phyloP scores from a whole-genome alignment of 2,888 invertebrate species.

The Nomada fucata region DNA sequence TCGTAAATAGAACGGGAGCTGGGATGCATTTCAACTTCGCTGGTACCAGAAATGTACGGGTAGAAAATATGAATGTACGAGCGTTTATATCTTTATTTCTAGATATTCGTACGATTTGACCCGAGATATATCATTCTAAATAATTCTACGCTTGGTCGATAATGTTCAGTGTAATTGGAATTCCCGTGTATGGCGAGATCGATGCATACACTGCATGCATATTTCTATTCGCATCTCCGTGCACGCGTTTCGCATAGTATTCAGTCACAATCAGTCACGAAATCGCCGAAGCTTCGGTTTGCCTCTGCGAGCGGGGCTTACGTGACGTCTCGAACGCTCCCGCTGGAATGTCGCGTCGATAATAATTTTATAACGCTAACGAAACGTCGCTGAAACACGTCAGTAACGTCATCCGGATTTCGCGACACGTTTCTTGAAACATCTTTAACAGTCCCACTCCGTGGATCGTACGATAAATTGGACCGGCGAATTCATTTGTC shows the following conservation, averaged over 20 bases:
- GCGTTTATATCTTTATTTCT: neutral
- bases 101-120: neutral
- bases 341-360: constrained; percentile 30
- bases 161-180: constrained; percentile 31
- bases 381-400: constrained; percentile 9
- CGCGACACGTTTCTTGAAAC: neutral
- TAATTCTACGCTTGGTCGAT: neutral
- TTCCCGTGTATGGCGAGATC: constrained; percentile 3
- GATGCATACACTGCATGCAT: constrained; percentile 15
- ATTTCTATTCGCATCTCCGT: constrained; percentile 53
- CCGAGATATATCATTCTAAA: neutral
- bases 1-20: too few relatives aligned
- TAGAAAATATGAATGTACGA: too few relatives aligned
- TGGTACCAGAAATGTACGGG: too few relatives aligned
- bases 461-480: neutral
- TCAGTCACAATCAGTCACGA: constrained; percentile 63
- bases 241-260: constrained; percentile 58
- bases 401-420: neutral
- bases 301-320: neutral
- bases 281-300: constrained; percentile 51
- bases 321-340: too few relatives aligned
- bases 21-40: too few relatives aligned
- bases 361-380: constrained; percentile 38
- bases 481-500: constrained; percentile 1
- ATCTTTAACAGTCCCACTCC: constrained; percentile 31